These are phyloP conservation scores for Ceuthmochares aereus DNA, from an alignment of 2,113 vertebrate species.

Conservation along the genomic window DNA sequence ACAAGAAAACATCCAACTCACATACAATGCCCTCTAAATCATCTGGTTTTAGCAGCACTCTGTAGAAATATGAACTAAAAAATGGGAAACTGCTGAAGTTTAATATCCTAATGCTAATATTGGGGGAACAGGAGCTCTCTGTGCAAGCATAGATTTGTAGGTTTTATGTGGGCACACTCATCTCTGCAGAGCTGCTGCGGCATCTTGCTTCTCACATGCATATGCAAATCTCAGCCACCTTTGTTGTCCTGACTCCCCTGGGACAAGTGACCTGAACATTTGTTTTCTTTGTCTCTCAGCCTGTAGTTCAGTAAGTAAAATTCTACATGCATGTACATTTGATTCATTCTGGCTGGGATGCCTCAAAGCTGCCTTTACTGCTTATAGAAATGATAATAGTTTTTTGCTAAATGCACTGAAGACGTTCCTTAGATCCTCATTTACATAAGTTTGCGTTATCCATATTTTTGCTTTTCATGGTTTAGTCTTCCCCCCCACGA, in stretches of 20 bases:
- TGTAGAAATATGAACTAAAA: not conserved
- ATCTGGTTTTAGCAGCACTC: not conserved
- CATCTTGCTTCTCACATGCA: fast-evolving
- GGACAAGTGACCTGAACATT: slow-evolving; percentile 18
- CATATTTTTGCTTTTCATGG: not conserved
- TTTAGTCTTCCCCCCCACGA: not conserved
- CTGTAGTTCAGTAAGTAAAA: not conserved
- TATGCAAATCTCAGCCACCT: not conserved
- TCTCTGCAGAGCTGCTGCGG: not conserved
- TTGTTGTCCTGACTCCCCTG: not conserved
- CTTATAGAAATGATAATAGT: not conserved
- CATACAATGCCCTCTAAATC: not conserved
- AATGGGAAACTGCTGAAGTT: not conserved
- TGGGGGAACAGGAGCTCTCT: not conserved
- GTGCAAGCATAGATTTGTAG: not conserved
- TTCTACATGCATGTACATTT: fast-evolving
- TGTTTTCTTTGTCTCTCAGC: not conserved
- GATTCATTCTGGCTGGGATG: not conserved
- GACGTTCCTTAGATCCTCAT: not conserved
- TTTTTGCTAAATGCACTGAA: not conserved
- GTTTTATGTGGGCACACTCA: fast-evolving
- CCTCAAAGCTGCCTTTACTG: not conserved
- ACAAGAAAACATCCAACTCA: not conserved
- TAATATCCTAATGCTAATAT: not conserved
- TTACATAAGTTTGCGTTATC: slow-evolving; percentile 24